phyloP scores from a whole-genome alignment of 1,140 invertebrate species.

The Chlorops oryzae region DNA sequence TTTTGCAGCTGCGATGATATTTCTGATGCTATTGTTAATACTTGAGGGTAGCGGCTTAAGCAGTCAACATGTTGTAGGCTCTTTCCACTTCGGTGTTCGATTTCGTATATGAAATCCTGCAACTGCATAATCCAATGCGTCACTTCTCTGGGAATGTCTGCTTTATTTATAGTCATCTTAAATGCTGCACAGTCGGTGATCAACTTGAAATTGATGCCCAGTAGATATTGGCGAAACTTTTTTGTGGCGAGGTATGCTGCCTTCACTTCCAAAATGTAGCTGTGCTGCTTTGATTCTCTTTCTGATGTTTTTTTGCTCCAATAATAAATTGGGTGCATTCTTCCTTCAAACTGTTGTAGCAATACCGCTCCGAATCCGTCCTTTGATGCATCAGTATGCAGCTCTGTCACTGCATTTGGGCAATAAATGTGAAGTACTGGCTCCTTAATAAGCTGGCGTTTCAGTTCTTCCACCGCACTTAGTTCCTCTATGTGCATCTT shows the following conservation, averaged over 20 bases:
- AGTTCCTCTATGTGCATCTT: no score
- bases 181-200: conserved; percentile 36
- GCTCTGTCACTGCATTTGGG: conserved; percentile 1
- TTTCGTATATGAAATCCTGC: no score
- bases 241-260: conserved; percentile 21
- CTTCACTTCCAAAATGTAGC: conserved; percentile 29
- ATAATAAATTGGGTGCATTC: conserved; percentile 15
- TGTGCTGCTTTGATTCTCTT: conserved; percentile 42
- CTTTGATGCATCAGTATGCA: conserved; percentile 6
- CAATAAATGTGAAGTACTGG: no score
- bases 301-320: conserved; percentile 37
- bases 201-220: conserved; percentile 12
- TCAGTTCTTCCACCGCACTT: no score
- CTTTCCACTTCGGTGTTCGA: no score
- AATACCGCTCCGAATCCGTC: conserved; percentile 24
- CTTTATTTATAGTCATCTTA: conserved; percentile 28
- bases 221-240: conserved; percentile 22
- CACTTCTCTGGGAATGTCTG: conserved; percentile 19
- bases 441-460: no score
- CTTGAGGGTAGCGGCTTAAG: conserved; percentile 40
- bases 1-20: not conserved
- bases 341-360: conserved; percentile 15
- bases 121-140: conserved; percentile 31
- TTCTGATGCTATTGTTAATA: conserved; percentile 9
- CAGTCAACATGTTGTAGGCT: conserved; percentile 43